Evolutionary conservation across 2,888 invertebrate genomes (phyloP).

Genomic region (Dasysyrphus tricinctus): DNA sequence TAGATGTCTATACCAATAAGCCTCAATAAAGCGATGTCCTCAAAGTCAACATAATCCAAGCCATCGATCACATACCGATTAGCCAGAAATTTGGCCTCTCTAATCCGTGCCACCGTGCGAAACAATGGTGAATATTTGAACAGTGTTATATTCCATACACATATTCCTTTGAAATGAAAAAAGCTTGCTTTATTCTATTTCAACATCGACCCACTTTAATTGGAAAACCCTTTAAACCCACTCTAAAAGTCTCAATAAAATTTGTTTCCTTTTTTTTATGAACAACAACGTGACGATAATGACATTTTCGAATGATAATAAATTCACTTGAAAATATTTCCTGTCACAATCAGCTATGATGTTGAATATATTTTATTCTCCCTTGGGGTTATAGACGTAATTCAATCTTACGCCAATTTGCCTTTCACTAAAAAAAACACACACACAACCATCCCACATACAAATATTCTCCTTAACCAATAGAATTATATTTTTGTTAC

Average conservation of each 20-base stretch:
- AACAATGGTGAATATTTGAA: too few species aligned
- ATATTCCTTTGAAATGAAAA: too few species aligned
- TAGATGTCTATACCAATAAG: too few species aligned
- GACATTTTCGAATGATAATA: neutral
- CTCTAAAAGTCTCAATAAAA: neutral
- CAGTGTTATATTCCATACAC: too few species aligned
- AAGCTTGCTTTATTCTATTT: too few species aligned
- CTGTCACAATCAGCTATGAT: constrained; percentile 39
- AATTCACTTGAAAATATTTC: constrained; percentile 12
- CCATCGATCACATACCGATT: too few species aligned
- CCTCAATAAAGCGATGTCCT: too few species aligned
- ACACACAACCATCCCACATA: neutral
- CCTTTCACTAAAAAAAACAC: constrained; percentile 4
- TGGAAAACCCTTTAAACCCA: too few species aligned
- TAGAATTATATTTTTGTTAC: constrained; percentile 26
- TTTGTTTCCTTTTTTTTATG: neutral
- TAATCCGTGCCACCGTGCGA: too few species aligned
- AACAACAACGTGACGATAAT: constrained; percentile 2
- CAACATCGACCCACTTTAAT: too few species aligned
- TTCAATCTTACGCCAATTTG: constrained; percentile 49
- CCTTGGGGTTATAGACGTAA: constrained; percentile 41
- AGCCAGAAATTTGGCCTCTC: too few species aligned
- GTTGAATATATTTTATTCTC: neutral
- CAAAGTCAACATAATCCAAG: too few species aligned
- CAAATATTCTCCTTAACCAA: constrained; percentile 4